Conservation (phyloP, 2,113 vertebrate genomes). For the Nannospalax galili region DNA sequence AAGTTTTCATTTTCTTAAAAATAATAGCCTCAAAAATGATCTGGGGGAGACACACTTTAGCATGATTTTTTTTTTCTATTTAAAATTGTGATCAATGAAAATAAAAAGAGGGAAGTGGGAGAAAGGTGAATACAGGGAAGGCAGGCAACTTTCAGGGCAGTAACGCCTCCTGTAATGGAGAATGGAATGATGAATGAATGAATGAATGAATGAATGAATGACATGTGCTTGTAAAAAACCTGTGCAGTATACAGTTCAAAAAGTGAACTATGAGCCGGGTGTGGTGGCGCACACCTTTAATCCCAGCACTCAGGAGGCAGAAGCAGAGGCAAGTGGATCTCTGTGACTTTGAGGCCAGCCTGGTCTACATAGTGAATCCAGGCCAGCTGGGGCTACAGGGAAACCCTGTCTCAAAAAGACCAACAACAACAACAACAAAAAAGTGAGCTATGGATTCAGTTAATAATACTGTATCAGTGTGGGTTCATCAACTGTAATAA, state of each 20-base stretch:
- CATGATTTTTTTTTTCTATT: not conserved
- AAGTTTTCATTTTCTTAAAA: slow-evolving; percentile 67
- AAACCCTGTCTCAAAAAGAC: no score
- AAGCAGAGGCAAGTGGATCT: no score
- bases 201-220: not conserved
- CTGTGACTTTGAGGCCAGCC: no score
- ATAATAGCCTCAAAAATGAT: not conserved
- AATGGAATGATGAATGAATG: not conserved
- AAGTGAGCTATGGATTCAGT: not conserved
- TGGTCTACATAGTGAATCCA: no score
- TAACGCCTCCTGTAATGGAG: not conserved
- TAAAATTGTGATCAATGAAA: not conserved
- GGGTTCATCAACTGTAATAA: not conserved
- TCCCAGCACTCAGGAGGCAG: no score
- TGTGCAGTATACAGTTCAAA: not conserved
- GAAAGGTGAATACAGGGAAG: not conserved
- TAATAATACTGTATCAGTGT: not conserved
- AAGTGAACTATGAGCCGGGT: not conserved
- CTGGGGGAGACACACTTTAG: not conserved
- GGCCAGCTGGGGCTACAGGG: no score
- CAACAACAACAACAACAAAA: no score
- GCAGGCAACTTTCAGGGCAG: not conserved
- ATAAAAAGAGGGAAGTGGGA: not conserved
- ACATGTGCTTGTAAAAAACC: not conserved
- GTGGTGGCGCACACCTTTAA: no score